A percentile compares a stretch with the other conserved stretches of the same genome.
These are phyloP conservation scores for Anastrepha obliqua DNA, from an alignment of 1,140 invertebrate species.

Conservation along the genomic window DNA sequence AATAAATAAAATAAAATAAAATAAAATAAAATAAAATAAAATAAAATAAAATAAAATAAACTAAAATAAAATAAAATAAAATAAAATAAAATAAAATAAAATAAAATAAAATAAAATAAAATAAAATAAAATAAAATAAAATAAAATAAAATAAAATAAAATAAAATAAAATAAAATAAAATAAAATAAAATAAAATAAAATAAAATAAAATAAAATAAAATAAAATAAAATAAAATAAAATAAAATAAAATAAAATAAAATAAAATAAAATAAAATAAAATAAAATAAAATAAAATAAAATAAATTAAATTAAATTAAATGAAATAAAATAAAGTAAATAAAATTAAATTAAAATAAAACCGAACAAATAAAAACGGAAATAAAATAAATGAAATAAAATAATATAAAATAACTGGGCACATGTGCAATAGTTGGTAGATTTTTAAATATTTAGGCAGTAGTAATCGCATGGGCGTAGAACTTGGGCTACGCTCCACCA, in stretches of 20 bases:
- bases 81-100: neutral
- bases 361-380: too few species aligned
- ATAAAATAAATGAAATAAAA: neutral
- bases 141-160: neutral
- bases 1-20: neutral
- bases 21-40: neutral
- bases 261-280: constrained; percentile 23
- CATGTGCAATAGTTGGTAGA: too few species aligned
- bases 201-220: neutral
- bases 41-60: neutral
- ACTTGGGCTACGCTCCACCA: too few species aligned
- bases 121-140: neutral
- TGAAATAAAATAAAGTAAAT: constrained; percentile 13
- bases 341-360: neutral
- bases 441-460: too few species aligned
- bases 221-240: neutral
- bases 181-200: neutral
- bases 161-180: neutral
- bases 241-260: neutral
- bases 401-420: neutral
- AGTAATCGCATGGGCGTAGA: too few species aligned
- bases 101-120: neutral
- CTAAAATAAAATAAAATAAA: neutral
- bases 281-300: constrained; percentile 16
- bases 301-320: neutral